phyloP scores from a whole-genome alignment of 1,140 invertebrate species.

The Drosophila hydei region DNA sequence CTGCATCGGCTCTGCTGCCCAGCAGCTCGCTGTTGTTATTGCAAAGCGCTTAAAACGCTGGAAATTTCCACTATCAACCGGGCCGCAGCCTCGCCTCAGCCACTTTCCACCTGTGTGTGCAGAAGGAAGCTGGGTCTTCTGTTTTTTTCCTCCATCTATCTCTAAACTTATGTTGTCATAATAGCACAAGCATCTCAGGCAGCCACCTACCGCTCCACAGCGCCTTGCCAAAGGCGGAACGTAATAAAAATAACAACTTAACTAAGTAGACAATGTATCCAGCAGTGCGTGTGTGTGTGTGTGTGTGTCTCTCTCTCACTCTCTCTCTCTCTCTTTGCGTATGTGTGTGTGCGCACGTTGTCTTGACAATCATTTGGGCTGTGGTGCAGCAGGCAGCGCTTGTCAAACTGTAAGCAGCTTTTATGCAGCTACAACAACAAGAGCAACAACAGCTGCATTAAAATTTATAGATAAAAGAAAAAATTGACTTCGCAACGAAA shows the following conservation, averaged over 20 bases:
- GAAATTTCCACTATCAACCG: slow-evolving; percentile 28
- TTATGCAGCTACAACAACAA: slow-evolving; percentile 45
- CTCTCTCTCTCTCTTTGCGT: no score
- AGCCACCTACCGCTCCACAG: background rate
- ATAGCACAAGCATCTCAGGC: slow-evolving; percentile 34
- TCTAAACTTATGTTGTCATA: slow-evolving; percentile 64
- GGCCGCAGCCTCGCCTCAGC: background rate
- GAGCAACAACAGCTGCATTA: slow-evolving; percentile 25
- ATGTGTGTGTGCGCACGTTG: slow-evolving; percentile 25
- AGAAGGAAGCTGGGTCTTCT: no score
- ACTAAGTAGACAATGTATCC: slow-evolving; percentile 64
- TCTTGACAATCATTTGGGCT: slow-evolving; percentile 57
- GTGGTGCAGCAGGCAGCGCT: slow-evolving; percentile 41
- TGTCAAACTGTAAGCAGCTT: slow-evolving; percentile 74
- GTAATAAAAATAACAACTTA: slow-evolving; percentile 79
- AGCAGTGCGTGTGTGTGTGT: slow-evolving; percentile 1
- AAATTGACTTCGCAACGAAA: slow-evolving; percentile 6
- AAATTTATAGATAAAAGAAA: slow-evolving; percentile 2
- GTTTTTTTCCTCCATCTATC: slow-evolving; percentile 32
- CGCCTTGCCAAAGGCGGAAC: slow-evolving; percentile 38
- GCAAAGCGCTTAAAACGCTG: slow-evolving; percentile 31
- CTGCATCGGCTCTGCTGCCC: background rate
- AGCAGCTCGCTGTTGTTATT: slow-evolving; percentile 32
- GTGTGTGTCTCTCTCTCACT: background rate
- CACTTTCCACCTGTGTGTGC: no score